Conservation (phyloP, 1,140 invertebrate genomes). For the Meloidogyne floridensis region DNA sequence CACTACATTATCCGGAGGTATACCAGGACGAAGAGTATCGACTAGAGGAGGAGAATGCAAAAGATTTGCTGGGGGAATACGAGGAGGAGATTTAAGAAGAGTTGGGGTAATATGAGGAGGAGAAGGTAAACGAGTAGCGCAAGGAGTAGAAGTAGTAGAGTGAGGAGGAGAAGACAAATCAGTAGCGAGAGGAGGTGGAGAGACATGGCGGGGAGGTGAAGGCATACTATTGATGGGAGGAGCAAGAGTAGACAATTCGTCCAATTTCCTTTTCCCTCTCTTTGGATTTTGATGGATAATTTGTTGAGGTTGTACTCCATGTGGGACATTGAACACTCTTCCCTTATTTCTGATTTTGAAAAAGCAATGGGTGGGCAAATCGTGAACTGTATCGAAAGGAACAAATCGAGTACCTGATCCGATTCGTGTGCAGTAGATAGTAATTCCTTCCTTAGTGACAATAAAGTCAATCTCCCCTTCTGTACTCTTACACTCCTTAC, state of each 20-base stretch:
- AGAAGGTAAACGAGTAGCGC: too few species aligned
- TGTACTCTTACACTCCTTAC: slow-evolving; percentile 7
- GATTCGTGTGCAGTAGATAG: slow-evolving; percentile 9
- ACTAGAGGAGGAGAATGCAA: too few species aligned
- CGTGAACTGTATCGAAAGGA: neutral
- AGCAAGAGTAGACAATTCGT: too few species aligned
- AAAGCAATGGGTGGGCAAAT: neutral
- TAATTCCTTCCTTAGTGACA: slow-evolving; percentile 8
- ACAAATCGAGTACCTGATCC: neutral
- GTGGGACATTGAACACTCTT: slow-evolving; percentile 3
- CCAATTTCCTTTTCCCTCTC: too few species aligned
- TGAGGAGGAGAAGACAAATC: neutral
- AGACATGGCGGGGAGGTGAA: too few species aligned
- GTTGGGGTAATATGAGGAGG: too few species aligned
- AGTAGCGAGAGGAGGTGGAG: too few species aligned
- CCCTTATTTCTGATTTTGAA: slow-evolving; percentile 15
- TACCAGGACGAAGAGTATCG: neutral
- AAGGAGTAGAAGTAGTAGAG: too few species aligned
- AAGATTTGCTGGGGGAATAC: too few species aligned
- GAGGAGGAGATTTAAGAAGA: too few species aligned
- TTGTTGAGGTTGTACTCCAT: neutral
- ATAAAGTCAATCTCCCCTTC: slow-evolving; percentile 12
- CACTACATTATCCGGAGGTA: neutral
- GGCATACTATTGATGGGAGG: too few species aligned
- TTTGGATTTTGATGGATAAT: too few species aligned